phyloP scores from a whole-genome alignment of 2,797 vertebrate species.

The Lindbergichthys nudifrons region DNA sequence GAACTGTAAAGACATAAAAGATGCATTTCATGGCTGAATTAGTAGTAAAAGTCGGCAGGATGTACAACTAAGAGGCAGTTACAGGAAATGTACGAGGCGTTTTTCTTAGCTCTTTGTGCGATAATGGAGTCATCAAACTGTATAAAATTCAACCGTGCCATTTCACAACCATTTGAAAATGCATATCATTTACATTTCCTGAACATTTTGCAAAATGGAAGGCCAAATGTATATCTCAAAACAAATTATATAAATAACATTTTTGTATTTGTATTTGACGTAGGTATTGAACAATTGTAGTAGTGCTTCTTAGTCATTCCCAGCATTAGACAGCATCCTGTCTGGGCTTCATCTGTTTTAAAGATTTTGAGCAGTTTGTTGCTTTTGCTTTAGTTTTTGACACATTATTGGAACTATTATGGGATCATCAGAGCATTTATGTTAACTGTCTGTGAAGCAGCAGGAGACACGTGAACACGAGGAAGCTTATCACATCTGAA shows the following conservation, averaged over 20 bases:
- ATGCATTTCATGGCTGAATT: conserved; percentile 16
- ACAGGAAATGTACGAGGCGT: conserved; percentile 14
- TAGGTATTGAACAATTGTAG: not conserved
- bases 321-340: not conserved
- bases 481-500: conserved; percentile 57
- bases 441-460: conserved; percentile 46
- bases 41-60: conserved; percentile 34
- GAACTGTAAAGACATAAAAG: conserved; percentile 37
- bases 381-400: conserved; percentile 30
- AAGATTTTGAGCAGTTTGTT: conserved; percentile 9
- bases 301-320: not conserved
- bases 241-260: not conserved
- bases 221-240: not conserved
- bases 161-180: not conserved
- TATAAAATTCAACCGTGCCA: not conserved
- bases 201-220: too few relatives aligned
- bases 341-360: not conserved
- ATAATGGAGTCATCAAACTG: conserved; percentile 16
- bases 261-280: not conserved
- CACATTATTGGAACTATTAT: conserved; percentile 14
- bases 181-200: not conserved
- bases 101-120: conserved; percentile 19
- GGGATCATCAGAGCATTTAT: conserved; percentile 53
- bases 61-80: conserved; percentile 5
- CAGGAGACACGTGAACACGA: conserved; percentile 36